Percentiles rank a stretch among this genome's conserved stretches.
phyloP scores from a whole-genome alignment of 2,113 vertebrate genomes.

The Pachycephala philippinensis region DNA sequence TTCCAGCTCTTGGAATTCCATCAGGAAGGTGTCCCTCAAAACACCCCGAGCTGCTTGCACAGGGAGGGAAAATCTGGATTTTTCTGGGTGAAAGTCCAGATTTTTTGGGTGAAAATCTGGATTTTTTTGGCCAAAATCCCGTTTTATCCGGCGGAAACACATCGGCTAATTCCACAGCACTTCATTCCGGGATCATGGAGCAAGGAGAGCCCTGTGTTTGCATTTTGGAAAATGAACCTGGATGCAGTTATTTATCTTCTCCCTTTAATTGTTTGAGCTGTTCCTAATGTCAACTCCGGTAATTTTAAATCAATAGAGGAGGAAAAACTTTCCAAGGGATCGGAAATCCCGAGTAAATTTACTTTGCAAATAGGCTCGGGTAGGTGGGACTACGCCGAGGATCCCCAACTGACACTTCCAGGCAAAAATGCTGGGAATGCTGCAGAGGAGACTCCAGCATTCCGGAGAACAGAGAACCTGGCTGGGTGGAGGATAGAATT shows the following conservation, averaged over 20 bases:
- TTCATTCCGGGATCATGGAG: constrained; percentile 76
- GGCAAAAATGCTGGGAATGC: constrained; percentile 76
- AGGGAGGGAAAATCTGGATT: constrained; percentile 40
- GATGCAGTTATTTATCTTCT: constrained; percentile 96
- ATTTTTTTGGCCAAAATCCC: constrained; percentile 63
- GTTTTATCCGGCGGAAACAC: constrained; percentile 64
- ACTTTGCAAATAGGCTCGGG: constrained; percentile 85
- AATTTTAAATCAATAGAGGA: constrained; percentile 98
- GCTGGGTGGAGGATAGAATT: not conserved
- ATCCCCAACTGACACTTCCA: constrained; percentile 74
- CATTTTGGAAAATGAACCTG: constrained; percentile 95
- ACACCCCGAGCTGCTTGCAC: not conserved
- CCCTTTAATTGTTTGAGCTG: constrained; percentile 97
- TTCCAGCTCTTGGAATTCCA: not conserved
- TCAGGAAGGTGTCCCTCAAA: not conserved
- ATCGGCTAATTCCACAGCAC: constrained; percentile 65
- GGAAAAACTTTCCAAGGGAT: constrained; percentile 86
- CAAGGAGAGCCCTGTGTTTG: constrained; percentile 83
- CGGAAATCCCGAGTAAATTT: constrained; percentile 91
- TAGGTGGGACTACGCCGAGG: constrained; percentile 69
- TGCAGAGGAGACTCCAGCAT: not conserved
- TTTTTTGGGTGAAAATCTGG: constrained; percentile 53
- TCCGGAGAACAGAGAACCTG: not conserved
- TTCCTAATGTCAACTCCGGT: constrained; percentile 96
- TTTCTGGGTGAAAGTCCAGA: constrained; percentile 53